Conservation (phyloP, 2,113 vertebrate species). For the Cyanoliseus patagonus region DNA sequence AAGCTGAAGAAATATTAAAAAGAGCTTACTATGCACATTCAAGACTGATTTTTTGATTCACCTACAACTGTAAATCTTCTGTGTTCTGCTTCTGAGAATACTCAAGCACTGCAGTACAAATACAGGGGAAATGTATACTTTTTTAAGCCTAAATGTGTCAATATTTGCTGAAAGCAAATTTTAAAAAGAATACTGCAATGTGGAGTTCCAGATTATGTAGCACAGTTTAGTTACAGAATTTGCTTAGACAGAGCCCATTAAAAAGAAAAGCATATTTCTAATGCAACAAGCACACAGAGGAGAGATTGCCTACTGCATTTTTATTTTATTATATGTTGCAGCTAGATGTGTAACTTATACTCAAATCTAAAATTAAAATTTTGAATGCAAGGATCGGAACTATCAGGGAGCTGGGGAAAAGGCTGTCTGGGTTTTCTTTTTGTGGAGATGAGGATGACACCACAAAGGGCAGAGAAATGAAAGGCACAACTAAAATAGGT, state of each 20-base stretch:
- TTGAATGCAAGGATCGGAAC: not conserved
- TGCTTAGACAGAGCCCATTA: not conserved
- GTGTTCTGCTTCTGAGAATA: not conserved
- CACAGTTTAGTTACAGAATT: not conserved
- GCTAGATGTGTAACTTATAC: not conserved
- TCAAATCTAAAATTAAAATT: not conserved
- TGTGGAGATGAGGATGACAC: not conserved
- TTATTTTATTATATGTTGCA: not conserved
- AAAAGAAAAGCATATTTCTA: not conserved
- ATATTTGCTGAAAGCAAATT: not conserved
- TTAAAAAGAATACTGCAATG: not conserved
- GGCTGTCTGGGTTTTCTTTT: not conserved
- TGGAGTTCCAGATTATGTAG: not conserved
- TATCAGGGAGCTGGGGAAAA: not conserved
- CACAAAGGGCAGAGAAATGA: not conserved
- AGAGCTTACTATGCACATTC: not conserved
- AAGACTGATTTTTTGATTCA: not conserved
- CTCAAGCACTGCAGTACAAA: not conserved
- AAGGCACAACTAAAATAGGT: not conserved
- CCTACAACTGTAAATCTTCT: not conserved
- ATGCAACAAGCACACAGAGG: not conserved
- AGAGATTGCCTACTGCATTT: not conserved
- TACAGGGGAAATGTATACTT: not conserved
- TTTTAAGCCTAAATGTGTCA: not conserved
- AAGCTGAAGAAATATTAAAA: not conserved